phyloP scores from a whole-genome alignment of 1,140 invertebrate genomes.

The Phortica variegata region DNA sequence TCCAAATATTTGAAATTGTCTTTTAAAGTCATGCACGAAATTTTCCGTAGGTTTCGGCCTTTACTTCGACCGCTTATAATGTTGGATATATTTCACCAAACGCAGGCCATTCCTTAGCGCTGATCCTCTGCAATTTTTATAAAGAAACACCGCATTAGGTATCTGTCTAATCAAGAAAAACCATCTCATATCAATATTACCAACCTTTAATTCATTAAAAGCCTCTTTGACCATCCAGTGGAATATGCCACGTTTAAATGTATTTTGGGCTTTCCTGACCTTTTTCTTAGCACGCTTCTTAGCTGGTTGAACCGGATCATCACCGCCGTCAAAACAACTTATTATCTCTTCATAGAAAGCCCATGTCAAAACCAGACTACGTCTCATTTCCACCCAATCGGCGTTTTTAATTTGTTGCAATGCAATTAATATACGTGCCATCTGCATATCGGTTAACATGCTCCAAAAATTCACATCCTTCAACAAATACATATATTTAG shows the following conservation, averaged over 20 bases:
- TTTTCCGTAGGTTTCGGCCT: too few species aligned
- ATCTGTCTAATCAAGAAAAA: neutral
- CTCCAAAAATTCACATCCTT: too few species aligned
- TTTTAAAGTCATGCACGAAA: too few species aligned
- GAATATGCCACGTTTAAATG: too few species aligned
- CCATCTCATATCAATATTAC: constrained; percentile 27
- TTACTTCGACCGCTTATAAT: too few species aligned
- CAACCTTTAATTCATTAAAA: constrained; percentile 31
- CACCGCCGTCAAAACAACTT: constrained; percentile 1
- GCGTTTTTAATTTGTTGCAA: too few species aligned
- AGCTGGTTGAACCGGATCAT: too few species aligned
- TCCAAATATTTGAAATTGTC: too few species aligned
- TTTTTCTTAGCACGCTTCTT: too few species aligned
- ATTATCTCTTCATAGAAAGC: neutral
- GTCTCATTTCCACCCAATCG: constrained; percentile 5
- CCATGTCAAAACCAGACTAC: constrained; percentile 39
- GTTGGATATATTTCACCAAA: constrained; percentile 13
- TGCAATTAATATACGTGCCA: too few species aligned
- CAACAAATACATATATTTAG: too few species aligned
- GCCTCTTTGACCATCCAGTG: constrained; percentile 40
- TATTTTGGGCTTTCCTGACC: neutral
- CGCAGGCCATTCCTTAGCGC: constrained; percentile 18
- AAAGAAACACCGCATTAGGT: neutral
- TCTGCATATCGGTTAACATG: too few species aligned
- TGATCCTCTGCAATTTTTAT: constrained; percentile 27